Evolutionary conservation across 2,888 invertebrate species (phyloP).

Genomic region (Lydus trimaculatus): DNA sequence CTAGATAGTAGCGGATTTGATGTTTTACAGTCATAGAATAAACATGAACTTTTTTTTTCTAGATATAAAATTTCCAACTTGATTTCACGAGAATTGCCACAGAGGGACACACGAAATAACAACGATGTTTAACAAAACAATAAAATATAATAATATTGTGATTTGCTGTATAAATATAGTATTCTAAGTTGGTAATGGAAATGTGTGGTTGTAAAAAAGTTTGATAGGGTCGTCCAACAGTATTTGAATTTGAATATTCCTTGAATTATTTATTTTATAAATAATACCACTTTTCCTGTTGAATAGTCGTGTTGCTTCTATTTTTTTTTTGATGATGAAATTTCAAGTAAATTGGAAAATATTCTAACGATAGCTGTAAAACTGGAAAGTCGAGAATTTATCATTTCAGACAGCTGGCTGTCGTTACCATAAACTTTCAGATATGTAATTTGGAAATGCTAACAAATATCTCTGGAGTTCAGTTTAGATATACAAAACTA

Average conservation of each 20-base stretch:
- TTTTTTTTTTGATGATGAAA: background rate
- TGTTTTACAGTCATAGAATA: slow-evolving; percentile 50
- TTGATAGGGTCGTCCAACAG: background rate
- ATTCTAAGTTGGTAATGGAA: background rate
- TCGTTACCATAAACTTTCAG: slow-evolving; percentile 31
- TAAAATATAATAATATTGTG: background rate
- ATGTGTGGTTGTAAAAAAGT: background rate
- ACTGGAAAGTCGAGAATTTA: slow-evolving; percentile 25
- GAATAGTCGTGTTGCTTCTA: background rate
- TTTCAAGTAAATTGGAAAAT: background rate
- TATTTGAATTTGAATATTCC: background rate
- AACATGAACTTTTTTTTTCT: slow-evolving; percentile 46
- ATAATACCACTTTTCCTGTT: background rate
- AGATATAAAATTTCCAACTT: slow-evolving; percentile 38
- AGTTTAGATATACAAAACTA: slow-evolving; percentile 10
- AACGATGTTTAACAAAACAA: background rate
- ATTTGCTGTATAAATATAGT: background rate
- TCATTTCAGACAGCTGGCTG: slow-evolving; percentile 29
- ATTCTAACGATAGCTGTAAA: background rate
- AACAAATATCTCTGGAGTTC: slow-evolving; percentile 28
- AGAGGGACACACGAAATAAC: background rate
- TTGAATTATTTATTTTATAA: background rate
- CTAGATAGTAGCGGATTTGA: slow-evolving; percentile 34
- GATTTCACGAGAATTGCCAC: background rate
- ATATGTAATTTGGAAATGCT: slow-evolving; percentile 26